A percentile compares a stretch with the other conserved stretches of the same genome.
Conservation (phyloP, 1,140 invertebrate genomes). For the Calliopsis andreniformis region DNA sequence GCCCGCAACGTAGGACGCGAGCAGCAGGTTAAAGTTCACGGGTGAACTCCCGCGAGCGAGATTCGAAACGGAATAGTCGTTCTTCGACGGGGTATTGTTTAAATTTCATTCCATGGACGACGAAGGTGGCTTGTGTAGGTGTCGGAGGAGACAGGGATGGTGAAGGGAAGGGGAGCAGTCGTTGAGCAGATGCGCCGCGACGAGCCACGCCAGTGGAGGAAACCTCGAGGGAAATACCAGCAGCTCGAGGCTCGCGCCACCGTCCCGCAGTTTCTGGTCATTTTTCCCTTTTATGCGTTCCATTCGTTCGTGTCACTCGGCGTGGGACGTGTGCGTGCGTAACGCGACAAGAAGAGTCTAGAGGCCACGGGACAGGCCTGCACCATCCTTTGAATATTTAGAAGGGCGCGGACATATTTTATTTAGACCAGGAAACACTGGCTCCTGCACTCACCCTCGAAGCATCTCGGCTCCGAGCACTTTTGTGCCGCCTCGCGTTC, state of each 20-base stretch:
- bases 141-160: not conserved
- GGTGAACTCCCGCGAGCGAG: not conserved
- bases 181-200: conserved; percentile 43
- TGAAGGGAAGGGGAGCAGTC: not conserved
- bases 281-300: conserved; percentile 79
- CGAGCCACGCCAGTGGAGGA: no score
- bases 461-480: conserved; percentile 1
- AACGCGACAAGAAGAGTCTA: conserved; percentile 11
- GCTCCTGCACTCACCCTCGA: conserved; percentile 30
- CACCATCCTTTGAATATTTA: conserved; percentile 73
- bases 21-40: not conserved
- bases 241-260: conserved; percentile 51
- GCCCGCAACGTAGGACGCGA: no score
- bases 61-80: not conserved
- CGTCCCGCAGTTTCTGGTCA: conserved; percentile 72
- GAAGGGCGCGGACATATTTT: conserved; percentile 71
- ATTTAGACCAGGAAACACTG: conserved; percentile 67
- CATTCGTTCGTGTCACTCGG: conserved; percentile 76
- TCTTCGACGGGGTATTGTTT: conserved; percentile 62
- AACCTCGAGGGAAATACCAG: conserved; percentile 75
- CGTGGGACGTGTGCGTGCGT: conserved; percentile 45
- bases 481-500: conserved; percentile 1
- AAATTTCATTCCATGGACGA: conserved; percentile 72
- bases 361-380: conserved; percentile 14
- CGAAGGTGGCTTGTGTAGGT: not conserved